These are phyloP conservation scores for Elegia similella DNA, from an alignment of 2,888 invertebrate genomes.

Conservation along the genomic window DNA sequence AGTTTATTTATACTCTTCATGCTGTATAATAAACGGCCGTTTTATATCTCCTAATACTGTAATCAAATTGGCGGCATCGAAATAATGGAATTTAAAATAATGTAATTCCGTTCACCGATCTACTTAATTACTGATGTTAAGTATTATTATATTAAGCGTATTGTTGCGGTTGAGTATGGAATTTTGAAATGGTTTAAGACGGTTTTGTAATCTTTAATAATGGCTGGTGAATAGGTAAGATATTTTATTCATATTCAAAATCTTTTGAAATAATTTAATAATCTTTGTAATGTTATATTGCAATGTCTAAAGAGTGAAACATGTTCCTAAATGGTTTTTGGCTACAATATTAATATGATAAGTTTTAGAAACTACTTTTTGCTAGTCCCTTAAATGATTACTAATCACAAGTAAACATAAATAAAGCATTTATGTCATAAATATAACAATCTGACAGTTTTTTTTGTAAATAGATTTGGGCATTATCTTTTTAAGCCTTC, in stretches of 20 bases:
- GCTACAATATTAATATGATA: background rate
- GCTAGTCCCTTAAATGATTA: conserved; percentile 14
- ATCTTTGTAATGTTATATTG: background rate
- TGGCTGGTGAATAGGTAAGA: background rate
- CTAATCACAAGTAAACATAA: background rate
- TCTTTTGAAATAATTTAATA: background rate
- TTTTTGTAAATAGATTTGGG: no score
- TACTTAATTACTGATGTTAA: no score
- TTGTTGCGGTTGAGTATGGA: background rate
- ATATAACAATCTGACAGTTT: no score
- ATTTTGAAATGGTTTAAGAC: background rate
- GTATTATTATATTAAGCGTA: background rate
- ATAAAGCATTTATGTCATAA: background rate
- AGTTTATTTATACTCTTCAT: no score
- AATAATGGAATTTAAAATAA: no score
- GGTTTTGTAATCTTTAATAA: background rate
- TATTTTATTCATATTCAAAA: no score
- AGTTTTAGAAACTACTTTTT: conserved; percentile 14
- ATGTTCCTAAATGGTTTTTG: background rate
- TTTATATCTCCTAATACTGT: no score
- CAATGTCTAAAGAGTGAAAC: background rate
- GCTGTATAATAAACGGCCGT: no score
- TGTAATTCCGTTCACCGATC: no score
- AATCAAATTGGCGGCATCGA: no score
- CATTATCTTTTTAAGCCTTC: no score